Percentiles rank a stretch among this genome's conserved stretches.
Conservation (phyloP, 2,797 vertebrate species). For the Malurus splendens region DNA sequence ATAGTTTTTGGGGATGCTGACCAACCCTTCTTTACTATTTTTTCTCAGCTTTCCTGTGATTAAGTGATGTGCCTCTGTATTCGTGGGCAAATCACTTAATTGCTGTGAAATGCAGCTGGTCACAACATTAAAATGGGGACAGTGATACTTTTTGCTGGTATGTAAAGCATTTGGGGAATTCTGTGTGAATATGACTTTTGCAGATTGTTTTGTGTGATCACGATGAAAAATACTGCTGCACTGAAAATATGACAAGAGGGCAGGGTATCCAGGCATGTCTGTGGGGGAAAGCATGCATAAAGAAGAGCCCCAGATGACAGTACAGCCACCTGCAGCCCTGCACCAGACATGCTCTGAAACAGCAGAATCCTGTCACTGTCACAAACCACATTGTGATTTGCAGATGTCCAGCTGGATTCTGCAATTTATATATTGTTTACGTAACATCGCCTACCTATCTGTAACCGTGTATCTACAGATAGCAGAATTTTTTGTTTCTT, state of each 20-base stretch:
- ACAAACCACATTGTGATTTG: not conserved
- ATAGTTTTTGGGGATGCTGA: not conserved
- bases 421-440: not conserved
- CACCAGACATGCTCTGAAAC: not conserved
- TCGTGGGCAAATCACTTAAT: not conserved
- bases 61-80: not conserved
- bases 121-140: not conserved
- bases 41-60: not conserved
- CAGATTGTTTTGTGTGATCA: not conserved
- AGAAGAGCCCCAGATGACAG: not conserved
- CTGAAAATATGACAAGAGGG: not conserved
- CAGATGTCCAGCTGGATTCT: slow-evolving; percentile 36
- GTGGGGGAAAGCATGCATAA: not conserved
- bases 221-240: not conserved
- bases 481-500: slow-evolving; percentile 30
- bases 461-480: not conserved
- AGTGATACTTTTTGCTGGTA: not conserved
- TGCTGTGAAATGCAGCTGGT: not conserved
- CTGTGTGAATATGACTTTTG: not conserved
- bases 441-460: not conserved
- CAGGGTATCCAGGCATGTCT: not conserved
- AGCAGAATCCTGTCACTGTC: slow-evolving; percentile 30
- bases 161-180: not conserved
- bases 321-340: not conserved
- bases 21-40: not conserved